phyloP scores from a whole-genome alignment of 2,797 vertebrate genomes.

The Catharus ustulatus region DNA sequence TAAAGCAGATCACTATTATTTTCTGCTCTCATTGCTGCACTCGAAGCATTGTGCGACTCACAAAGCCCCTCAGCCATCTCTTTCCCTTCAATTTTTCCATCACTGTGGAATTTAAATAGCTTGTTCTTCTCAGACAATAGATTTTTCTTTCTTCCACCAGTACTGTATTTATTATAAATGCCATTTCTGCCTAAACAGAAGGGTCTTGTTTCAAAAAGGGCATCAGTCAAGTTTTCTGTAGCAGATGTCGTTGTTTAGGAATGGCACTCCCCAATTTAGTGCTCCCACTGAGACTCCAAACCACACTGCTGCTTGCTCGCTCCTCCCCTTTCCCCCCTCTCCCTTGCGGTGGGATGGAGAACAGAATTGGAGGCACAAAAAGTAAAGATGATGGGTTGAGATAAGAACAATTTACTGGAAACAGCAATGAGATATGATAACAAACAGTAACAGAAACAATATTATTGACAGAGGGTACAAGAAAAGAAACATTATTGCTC shows the following conservation, averaged over 20 bases:
- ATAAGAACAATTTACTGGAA: background rate
- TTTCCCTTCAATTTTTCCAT: conserved; percentile 40
- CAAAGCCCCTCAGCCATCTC: conserved; percentile 47
- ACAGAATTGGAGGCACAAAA: background rate
- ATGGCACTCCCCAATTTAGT: background rate
- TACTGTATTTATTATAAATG: conserved; percentile 23
- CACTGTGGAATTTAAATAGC: conserved; percentile 47
- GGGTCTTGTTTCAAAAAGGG: background rate
- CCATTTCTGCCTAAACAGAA: conserved; percentile 39
- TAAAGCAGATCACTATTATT: conserved; percentile 34
- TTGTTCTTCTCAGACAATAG: conserved; percentile 41
- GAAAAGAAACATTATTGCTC: background rate
- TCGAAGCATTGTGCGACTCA: background rate
- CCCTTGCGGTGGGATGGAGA: background rate
- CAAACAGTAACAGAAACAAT: background rate
- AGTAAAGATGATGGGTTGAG: background rate
- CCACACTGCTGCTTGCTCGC: background rate
- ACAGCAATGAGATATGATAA: background rate
- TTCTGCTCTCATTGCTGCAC: background rate
- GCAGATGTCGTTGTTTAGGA: background rate
- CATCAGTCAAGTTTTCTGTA: background rate
- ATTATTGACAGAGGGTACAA: background rate
- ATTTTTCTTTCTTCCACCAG: conserved; percentile 37
- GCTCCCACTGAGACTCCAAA: background rate
- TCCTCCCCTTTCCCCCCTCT: background rate